These are phyloP conservation scores for Latheticus oryzae DNA, from an alignment of 2,888 invertebrate genomes.

Conservation along the genomic window DNA sequence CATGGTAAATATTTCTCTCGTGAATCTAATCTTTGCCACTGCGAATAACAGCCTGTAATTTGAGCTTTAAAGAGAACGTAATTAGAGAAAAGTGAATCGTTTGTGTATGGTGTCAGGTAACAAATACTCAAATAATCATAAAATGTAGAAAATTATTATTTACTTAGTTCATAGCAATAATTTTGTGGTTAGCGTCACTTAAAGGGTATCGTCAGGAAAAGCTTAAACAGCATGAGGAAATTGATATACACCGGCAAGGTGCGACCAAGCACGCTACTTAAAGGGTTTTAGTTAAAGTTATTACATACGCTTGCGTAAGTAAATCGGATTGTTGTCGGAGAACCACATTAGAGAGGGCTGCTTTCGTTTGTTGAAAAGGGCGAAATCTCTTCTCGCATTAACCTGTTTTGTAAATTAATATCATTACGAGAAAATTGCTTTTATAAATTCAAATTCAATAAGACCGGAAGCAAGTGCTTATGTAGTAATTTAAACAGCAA, in stretches of 20 bases:
- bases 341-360: constrained; percentile 28
- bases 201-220: constrained; percentile 26
- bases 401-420: constrained; percentile 32
- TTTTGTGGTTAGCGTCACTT: constrained; percentile 26
- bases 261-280: constrained; percentile 38
- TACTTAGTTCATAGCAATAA: too few species aligned
- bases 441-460: constrained; percentile 37
- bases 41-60: too few species aligned
- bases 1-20: too few species aligned
- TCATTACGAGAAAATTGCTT: constrained; percentile 29
- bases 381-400: constrained; percentile 32
- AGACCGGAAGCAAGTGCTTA: constrained; percentile 22
- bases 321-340: constrained; percentile 37
- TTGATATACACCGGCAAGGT: constrained; percentile 36
- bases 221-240: constrained; percentile 32
- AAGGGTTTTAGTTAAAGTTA: constrained; percentile 40
- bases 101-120: too few species aligned
- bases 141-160: too few species aligned
- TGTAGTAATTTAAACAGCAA: constrained; percentile 28
- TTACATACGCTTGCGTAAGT: constrained; percentile 39
- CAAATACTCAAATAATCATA: too few species aligned
- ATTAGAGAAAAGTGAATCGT: too few species aligned
- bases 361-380: constrained; percentile 29
- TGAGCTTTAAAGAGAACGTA: too few species aligned
- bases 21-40: too few species aligned